These are phyloP conservation scores for Neostethus bicornis DNA, from an alignment of 2,797 vertebrate genomes.

Conservation along the genomic window DNA sequence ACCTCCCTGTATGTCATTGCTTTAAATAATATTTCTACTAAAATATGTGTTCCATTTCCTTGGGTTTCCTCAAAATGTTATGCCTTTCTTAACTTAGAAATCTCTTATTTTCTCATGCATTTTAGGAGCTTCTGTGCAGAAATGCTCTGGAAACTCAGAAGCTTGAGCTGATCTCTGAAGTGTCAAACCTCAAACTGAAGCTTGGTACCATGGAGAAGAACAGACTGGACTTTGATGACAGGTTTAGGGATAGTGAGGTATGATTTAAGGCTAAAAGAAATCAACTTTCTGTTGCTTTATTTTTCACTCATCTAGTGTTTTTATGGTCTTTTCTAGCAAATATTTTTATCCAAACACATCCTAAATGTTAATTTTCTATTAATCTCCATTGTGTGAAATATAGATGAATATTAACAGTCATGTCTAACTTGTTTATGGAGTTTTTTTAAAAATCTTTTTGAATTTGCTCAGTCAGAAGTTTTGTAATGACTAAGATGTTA, in stretches of 20 bases:
- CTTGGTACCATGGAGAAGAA: slow-evolving; percentile 89
- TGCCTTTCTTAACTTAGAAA: not conserved
- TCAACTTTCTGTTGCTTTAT: not conserved
- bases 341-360: not conserved
- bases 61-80: not conserved
- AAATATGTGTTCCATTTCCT: too few relatives aligned
- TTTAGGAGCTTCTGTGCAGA: slow-evolving; percentile 92
- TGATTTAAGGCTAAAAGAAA: slow-evolving; percentile 54
- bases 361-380: slow-evolving; percentile 28
- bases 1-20: too few relatives aligned
- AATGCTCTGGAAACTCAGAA: slow-evolving; percentile 94
- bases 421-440: not conserved
- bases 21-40: too few relatives aligned
- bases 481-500: slow-evolving; percentile 29
- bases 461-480: slow-evolving; percentile 9
- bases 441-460: slow-evolving; percentile 10
- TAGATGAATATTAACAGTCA: not conserved
- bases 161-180: slow-evolving; percentile 91
- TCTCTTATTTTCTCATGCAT: slow-evolving; percentile 17
- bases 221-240: slow-evolving; percentile 86
- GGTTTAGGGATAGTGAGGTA: slow-evolving; percentile 92
- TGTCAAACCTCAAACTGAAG: slow-evolving; percentile 94
- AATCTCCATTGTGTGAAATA: slow-evolving; percentile 39
- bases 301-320: too few relatives aligned
- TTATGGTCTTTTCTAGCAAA: slow-evolving; percentile 4